phyloP scores from a whole-genome alignment of 2,888 invertebrate species.

The Frankliniella fusca region DNA sequence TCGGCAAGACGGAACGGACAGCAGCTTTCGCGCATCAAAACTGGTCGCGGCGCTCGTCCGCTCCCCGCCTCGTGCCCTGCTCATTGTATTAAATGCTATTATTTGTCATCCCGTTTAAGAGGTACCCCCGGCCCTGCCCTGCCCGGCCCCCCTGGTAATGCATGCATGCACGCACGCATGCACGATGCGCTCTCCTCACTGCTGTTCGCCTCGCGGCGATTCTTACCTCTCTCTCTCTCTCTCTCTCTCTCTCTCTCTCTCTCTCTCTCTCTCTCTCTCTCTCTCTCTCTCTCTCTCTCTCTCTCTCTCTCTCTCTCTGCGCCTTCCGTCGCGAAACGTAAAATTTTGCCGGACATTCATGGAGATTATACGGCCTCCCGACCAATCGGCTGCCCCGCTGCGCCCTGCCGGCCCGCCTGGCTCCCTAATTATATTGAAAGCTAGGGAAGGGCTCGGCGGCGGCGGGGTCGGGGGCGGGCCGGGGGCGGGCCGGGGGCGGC shows the following conservation, averaged over 20 bases:
- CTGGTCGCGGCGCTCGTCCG: neutral
- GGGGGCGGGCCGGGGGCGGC: neutral
- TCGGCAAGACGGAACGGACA: too few relatives aligned
- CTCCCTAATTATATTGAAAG: constrained; percentile 16
- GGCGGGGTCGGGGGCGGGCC: neutral
- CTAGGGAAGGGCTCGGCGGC: neutral
- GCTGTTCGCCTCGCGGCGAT: neutral
- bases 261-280: too few relatives aligned
- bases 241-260: neutral
- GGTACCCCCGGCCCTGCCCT: too few relatives aligned
- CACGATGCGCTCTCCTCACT: neutral
- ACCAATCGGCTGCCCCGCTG: neutral
- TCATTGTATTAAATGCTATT: neutral
- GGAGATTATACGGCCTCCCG: constrained; percentile 1
- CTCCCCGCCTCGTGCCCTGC: neutral
- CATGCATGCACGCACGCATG: neutral
- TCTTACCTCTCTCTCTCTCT: neutral
- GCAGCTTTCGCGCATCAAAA: neutral
- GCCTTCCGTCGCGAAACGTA: neutral
- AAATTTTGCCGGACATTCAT: constrained; percentile 8
- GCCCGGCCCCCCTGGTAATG: neutral
- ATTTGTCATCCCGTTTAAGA: neutral
- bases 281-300: neutral
- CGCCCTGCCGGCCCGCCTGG: neutral
- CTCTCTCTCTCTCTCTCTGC: neutral